Conservation (phyloP, 2,888 invertebrate species). For the Leucophenga maculata region DNA sequence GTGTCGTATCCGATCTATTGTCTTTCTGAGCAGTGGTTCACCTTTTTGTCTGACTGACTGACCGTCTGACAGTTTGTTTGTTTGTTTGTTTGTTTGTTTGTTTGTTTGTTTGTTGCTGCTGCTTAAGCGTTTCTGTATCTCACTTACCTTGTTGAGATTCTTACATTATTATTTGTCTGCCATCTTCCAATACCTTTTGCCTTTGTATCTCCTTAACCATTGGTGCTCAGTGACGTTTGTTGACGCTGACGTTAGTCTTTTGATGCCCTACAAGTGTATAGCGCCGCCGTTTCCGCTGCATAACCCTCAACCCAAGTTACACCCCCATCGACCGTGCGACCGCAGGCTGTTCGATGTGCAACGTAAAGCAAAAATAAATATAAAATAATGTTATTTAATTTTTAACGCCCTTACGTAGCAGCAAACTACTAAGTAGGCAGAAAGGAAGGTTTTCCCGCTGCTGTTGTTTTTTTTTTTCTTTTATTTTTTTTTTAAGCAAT, state of each 20-base stretch:
- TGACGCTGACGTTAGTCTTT: slow-evolving; percentile 22
- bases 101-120: slow-evolving; percentile 31
- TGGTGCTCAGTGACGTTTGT: background rate
- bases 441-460: slow-evolving; percentile 24
- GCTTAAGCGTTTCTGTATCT: slow-evolving; percentile 15
- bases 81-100: slow-evolving; percentile 37
- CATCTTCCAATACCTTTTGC: background rate
- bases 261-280: slow-evolving; percentile 68
- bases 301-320: background rate
- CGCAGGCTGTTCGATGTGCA: background rate
- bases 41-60: too few relatives aligned
- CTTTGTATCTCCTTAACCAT: background rate
- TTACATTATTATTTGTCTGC: slow-evolving; percentile 31
- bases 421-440: background rate
- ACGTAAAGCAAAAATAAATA: slow-evolving; percentile 16
- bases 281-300: slow-evolving; percentile 1
- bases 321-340: background rate
- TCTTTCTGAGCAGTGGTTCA: too few relatives aligned
- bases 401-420: slow-evolving; percentile 52
- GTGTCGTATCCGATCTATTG: too few relatives aligned
- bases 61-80: slow-evolving; percentile 1
- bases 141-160: slow-evolving; percentile 54
- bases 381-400: slow-evolving; percentile 58
- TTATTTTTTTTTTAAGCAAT: background rate
- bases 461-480: background rate